phyloP scores from a whole-genome alignment of 2,797 vertebrate genomes.

The Falco cherrug region DNA sequence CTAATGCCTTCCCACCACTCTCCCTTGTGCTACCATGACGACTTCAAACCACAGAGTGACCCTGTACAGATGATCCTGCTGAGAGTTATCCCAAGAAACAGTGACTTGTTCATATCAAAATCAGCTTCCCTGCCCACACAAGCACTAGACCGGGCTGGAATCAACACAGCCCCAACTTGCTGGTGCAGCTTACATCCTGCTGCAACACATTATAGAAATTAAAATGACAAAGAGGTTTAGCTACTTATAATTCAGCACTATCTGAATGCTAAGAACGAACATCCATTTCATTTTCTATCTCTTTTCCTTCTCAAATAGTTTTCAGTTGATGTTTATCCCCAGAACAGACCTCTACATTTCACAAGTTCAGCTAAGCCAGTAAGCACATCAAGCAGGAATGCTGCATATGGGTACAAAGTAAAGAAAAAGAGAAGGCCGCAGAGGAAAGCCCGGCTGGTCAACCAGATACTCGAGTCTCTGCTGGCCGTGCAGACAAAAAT shows the following conservation, averaged over 20 bases:
- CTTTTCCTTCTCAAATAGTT: neutral
- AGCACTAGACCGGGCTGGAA: neutral
- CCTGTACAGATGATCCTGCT: neutral
- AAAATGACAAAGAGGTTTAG: neutral
- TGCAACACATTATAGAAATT: rapidly evolving
- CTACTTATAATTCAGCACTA: neutral
- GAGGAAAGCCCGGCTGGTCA: neutral
- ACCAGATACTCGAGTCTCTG: neutral
- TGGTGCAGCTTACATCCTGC: neutral
- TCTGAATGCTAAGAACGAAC: neutral
- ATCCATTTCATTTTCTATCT: neutral
- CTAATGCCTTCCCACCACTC: neutral
- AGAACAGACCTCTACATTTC: neutral
- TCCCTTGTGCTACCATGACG: rapidly evolving
- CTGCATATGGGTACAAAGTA: neutral
- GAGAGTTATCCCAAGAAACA: neutral
- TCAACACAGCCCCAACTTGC: neutral
- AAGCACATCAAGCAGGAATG: neutral
- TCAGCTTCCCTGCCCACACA: neutral
- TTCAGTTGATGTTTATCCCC: neutral
- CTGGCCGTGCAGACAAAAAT: neutral
- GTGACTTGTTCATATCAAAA: neutral
- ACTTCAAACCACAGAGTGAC: neutral
- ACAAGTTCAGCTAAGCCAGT: neutral
- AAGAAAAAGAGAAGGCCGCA: neutral